Conservation (phyloP, 2,888 invertebrate genomes). For the Cataglyphis albicans region DNA sequence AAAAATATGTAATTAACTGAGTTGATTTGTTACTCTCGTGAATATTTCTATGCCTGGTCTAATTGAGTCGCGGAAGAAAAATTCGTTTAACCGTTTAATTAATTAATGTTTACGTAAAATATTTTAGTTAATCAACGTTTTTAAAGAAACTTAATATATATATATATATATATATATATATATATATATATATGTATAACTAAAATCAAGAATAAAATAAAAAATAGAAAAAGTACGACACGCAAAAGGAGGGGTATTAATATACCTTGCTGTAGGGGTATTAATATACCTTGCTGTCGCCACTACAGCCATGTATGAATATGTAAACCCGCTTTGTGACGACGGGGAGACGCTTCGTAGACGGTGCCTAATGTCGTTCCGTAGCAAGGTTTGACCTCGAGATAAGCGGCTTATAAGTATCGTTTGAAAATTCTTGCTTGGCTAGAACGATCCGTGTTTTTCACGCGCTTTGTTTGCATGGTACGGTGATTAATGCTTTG, state of each 20-base stretch:
- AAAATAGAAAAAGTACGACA: slow-evolving; percentile 42
- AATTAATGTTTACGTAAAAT: not conserved
- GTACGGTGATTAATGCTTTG: slow-evolving; percentile 61
- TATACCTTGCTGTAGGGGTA: slow-evolving; percentile 73
- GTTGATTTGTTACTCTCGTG: slow-evolving; percentile 30
- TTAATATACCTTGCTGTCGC: slow-evolving; percentile 75
- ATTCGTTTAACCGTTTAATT: not conserved
- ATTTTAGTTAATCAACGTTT: not conserved
- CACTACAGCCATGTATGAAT: slow-evolving; percentile 73
- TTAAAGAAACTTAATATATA: not conserved
- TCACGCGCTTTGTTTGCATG: slow-evolving; percentile 51
- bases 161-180: too few relatives aligned
- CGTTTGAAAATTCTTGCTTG: slow-evolving; percentile 62
- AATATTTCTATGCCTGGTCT: not conserved
- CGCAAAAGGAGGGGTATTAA: slow-evolving; percentile 68
- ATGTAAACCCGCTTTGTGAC: slow-evolving; percentile 80
- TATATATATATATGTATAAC: too few relatives aligned
- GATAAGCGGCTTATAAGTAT: slow-evolving; percentile 71
- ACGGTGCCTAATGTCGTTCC: slow-evolving; percentile 75
- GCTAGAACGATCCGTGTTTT: slow-evolving; percentile 63
- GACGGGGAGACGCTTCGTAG: slow-evolving; percentile 72
- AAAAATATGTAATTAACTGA: slow-evolving; percentile 26
- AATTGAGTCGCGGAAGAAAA: too few relatives aligned
- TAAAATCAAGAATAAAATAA: slow-evolving; percentile 40
- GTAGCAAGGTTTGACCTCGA: slow-evolving; percentile 65